Base-by-base conservation (phyloP, 2,888 invertebrate species). In the Rhamnusium bicolor region DNA sequence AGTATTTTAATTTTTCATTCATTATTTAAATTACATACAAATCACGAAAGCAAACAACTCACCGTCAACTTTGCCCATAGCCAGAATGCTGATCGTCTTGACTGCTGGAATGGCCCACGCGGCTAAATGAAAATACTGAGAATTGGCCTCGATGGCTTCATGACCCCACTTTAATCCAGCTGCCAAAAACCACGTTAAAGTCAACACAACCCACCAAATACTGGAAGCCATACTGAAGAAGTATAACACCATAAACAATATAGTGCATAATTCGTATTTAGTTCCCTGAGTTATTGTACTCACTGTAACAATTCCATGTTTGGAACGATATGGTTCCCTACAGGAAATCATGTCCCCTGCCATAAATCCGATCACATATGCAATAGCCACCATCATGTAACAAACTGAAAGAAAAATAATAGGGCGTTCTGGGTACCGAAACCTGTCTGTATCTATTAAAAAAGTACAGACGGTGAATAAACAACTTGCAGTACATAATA, bases 101-200 rank as follows among this genome's bases (percentile, higher is more conserved):
- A 98, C 91, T 69, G 98, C 98, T 63, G 98, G 98, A 62, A 98
- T 94, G 68, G 97, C 97, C 98, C 98, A 98, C n/a, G 98, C 98
- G 70, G 96, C 96, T 83, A 98, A 91, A 91, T 98, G 98, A 88
- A 98, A 98, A 88, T 98, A 97, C 89, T 98, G 97, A 10, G 98
- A 97, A 89, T 98, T 96, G 67, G 97, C 96, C 90, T 98, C 98
- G 85, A 98, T 98, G 46, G 98, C 98, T 90, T 98, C 98, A 88
- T 98, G 97, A 54, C 98, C 98, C 98, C 98, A 98, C 89, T 98
- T 98, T 72, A 98, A 91, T 32, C 98, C 98, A 74, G 98, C 98
- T 51, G 98, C 97, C 84, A 98, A 90, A 89, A 98, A 98, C 98
- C 98, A 98, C 69, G 98, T 98, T 77, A 98, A 91, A 16, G 98